Evolutionary conservation across 2,797 vertebrate genomes (phyloP), one percentile per base, ranked within the genome.

Genomic region (Myripristis murdjan): DNA sequence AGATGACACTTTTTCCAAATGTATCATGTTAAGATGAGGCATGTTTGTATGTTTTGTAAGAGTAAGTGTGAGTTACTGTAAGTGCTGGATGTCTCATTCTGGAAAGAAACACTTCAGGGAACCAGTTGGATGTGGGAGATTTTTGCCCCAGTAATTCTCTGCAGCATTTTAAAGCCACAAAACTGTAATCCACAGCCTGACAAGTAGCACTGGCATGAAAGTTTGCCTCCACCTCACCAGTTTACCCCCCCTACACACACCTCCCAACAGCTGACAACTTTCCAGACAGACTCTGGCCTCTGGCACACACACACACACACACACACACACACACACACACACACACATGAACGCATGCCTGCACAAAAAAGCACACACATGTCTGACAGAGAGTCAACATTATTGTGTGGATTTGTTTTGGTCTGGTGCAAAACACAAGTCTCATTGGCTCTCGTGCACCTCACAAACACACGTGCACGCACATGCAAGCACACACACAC

Each of bases 321-420:
- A 47, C 49, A 53, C 58, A 51, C 12, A 41, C 75, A 68, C 80
- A 87, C 85, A 81, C 52, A 53, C 51, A 31, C 51, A 14, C 26
- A 31, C 51, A 53, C 24, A 14, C 23, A 58, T 61, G 59, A 56
- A 26, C 47, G 59, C 67, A 73, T 43, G 66, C 68, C 44, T 51
- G 24, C 59, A 64, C 51, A 73, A 8, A 68, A 8, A 20, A 54
- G 39, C 12, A 41, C 18, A 6, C 70, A 68, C 54, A 70, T 66
- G 49, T 65, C 65, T 87, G 78, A 73, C 65, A 59, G 77, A 75
- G 82, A 91, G 83, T 91, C 85, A 91, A 85, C 85, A 89, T 80
- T 89, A 89, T 89, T 91, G 81, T 75, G 85, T 87, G 81, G 72
- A 84, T 91, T 91, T 92, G 90, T 89, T 93, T 91, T 91, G 87